These are phyloP conservation scores for Apodemus sylvaticus DNA, from an alignment of 2,113 vertebrate genomes.

Conservation along the genomic window DNA sequence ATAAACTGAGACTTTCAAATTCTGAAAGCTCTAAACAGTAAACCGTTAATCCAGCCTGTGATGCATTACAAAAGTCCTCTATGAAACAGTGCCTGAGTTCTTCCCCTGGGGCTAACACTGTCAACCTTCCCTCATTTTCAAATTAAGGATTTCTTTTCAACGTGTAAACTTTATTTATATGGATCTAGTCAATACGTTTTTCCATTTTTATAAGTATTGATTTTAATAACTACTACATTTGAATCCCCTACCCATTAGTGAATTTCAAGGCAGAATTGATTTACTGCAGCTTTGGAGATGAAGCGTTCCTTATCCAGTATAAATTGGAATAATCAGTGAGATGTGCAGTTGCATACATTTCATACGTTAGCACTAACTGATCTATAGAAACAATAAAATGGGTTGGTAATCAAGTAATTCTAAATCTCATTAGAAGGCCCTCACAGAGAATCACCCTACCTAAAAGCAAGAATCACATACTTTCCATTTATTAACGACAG, in stretches of 20 bases:
- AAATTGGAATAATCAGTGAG: conserved; percentile 65
- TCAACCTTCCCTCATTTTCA: conserved; percentile 45
- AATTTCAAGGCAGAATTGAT: conserved; percentile 76
- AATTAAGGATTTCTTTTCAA: conserved; percentile 52
- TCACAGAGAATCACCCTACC: background rate
- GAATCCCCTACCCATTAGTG: conserved; percentile 59
- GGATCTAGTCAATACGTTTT: conserved; percentile 69
- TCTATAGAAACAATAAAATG: conserved; percentile 73
- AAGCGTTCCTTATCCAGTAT: conserved; percentile 66
- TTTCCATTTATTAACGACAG: conserved; percentile 57
- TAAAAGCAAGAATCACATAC: conserved; percentile 26
- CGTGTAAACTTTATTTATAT: conserved; percentile 62
- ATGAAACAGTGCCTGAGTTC: conserved; percentile 53
- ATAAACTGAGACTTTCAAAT: conserved; percentile 75
- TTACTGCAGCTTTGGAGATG: conserved; percentile 57
- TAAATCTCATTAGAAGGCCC: conserved; percentile 65
- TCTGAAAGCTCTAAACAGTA: conserved; percentile 66
- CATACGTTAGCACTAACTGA: conserved; percentile 65
- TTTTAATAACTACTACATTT: conserved; percentile 78
- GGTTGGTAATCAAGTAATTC: conserved; percentile 65
- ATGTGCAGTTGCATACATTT: conserved; percentile 52
- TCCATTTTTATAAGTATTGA: conserved; percentile 68
- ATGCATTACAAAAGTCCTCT: conserved; percentile 54
- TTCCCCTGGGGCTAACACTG: conserved; percentile 44
- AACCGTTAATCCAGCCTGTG: conserved; percentile 68